These are phyloP conservation scores for Blastobasis lacticolella DNA, from an alignment of 2,888 invertebrate species.

Conservation along the genomic window DNA sequence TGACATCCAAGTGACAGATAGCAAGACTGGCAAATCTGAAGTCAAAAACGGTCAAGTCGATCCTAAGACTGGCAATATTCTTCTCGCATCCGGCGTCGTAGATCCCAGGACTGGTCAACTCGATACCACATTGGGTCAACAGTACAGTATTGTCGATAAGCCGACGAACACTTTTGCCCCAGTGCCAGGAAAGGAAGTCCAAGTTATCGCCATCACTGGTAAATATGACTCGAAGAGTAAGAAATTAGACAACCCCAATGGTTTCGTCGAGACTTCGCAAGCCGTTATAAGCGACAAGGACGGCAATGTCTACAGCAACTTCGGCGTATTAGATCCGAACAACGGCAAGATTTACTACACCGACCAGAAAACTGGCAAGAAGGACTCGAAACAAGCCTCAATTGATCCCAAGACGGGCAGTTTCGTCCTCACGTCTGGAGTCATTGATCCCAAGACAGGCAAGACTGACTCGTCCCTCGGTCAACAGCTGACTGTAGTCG, in stretches of 20 bases:
- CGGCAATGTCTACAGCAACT: conserved; percentile 78
- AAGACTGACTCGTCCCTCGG: conserved; percentile 79
- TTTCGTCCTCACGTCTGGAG: conserved; percentile 73
- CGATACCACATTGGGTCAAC: conserved; percentile 72
- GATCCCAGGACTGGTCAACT: conserved; percentile 75
- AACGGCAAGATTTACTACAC: conserved; percentile 74
- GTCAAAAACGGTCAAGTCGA: conserved; percentile 58
- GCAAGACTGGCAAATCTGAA: conserved; percentile 61
- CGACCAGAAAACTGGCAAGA: conserved; percentile 75
- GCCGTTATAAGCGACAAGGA: conserved; percentile 80
- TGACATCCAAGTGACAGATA: conserved; percentile 55
- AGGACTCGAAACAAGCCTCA: conserved; percentile 75
- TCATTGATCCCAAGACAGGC: conserved; percentile 76
- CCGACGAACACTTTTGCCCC: conserved; percentile 61
- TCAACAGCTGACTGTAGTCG: conserved; percentile 63
- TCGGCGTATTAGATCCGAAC: conserved; percentile 76
- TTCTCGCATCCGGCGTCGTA: conserved; percentile 67
- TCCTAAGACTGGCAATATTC: conserved; percentile 69
- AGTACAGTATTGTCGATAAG: conserved; percentile 76
- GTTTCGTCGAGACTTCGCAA: conserved; percentile 66
- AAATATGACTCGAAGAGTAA: conserved; percentile 76
- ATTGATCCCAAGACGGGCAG: conserved; percentile 73
- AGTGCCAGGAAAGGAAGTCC: conserved; percentile 63
- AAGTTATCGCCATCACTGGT: conserved; percentile 74
- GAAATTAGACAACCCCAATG: conserved; percentile 73